These are phyloP conservation scores for Sclerodermus sp. DNA, from an alignment of 2,888 invertebrate species.

Conservation along the genomic window DNA sequence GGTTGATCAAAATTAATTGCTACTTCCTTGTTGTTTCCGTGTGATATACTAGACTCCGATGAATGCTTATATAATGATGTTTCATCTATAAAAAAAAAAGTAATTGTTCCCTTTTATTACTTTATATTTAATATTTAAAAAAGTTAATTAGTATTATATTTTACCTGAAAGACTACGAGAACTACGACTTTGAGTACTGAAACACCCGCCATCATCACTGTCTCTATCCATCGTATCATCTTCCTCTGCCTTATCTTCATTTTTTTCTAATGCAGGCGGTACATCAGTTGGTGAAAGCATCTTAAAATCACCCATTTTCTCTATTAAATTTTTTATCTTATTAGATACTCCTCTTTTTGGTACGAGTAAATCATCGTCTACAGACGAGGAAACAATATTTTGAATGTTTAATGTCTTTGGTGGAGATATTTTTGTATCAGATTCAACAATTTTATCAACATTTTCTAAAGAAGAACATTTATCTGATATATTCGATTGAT, in stretches of 20 bases:
- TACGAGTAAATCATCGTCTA: conserved; percentile 29
- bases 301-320: conserved; percentile 49
- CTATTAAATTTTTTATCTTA: conserved; percentile 50
- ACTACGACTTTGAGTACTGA: conserved; percentile 36
- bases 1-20: conserved; percentile 53
- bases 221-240: conserved; percentile 33
- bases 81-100: conserved; percentile 21
- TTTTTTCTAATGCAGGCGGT: conserved; percentile 41
- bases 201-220: conserved; percentile 44
- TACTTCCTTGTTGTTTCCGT: conserved; percentile 37
- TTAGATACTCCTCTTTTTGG: conserved; percentile 41
- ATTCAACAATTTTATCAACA: neutral
- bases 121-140: too few species aligned
- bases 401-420: conserved; percentile 45
- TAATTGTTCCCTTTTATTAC: conserved; percentile 4
- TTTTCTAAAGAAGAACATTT: too few species aligned
- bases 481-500: too few species aligned
- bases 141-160: too few species aligned
- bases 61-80: conserved; percentile 19
- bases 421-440: conserved; percentile 34
- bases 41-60: conserved; percentile 19
- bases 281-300: conserved; percentile 51
- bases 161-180: conserved; percentile 32
- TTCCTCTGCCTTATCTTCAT: conserved; percentile 37
- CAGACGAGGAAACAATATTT: conserved; percentile 11